Percentiles rank a stretch among this genome's conserved stretches.
Evolutionary conservation across 2,888 invertebrate species (phyloP).

Genomic region (Lasioglossum morio): DNA sequence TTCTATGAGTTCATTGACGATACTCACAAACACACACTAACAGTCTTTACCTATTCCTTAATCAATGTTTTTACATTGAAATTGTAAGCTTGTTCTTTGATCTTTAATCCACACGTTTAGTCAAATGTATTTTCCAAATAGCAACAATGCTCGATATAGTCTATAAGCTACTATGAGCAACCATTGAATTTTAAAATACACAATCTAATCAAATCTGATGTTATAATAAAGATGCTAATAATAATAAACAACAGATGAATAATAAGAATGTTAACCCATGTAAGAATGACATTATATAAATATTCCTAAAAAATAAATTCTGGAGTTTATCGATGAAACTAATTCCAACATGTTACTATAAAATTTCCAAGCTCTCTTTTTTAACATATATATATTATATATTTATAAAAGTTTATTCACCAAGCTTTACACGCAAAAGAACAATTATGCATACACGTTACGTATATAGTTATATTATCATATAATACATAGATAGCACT

Average conservation of each 20-base stretch:
- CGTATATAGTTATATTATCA: slow-evolving; percentile 10
- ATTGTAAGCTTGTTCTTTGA: slow-evolving; percentile 23
- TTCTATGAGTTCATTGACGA: not conserved
- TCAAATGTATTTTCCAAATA: slow-evolving; percentile 71
- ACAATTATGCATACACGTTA: slow-evolving; percentile 15
- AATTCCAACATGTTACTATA: slow-evolving; percentile 11
- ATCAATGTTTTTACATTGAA: slow-evolving; percentile 28
- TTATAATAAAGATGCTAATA: slow-evolving; percentile 76
- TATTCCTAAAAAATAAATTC: slow-evolving; percentile 79
- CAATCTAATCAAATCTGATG: slow-evolving; percentile 67
- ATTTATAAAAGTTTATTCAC: slow-evolving; percentile 32
- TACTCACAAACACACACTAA: slow-evolving; percentile 11
- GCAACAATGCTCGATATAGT: slow-evolving; percentile 72
- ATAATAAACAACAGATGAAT: slow-evolving; percentile 42
- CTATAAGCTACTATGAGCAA: slow-evolving; percentile 65
- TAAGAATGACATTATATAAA: slow-evolving; percentile 76
- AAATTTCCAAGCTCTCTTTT: not conserved
- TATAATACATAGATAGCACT: not conserved
- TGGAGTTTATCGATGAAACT: slow-evolving; percentile 75
- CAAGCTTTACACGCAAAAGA: slow-evolving; percentile 28
- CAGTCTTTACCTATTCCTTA: slow-evolving; percentile 12
- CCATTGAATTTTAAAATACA: slow-evolving; percentile 54
- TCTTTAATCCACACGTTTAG: slow-evolving; percentile 12
- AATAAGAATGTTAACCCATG: slow-evolving; percentile 70
- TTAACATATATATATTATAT: not conserved